Evolutionary conservation across 2,888 invertebrate species (phyloP), one percentile per base, ranked within the genome.

Genomic region (Clepsis dumicolana): DNA sequence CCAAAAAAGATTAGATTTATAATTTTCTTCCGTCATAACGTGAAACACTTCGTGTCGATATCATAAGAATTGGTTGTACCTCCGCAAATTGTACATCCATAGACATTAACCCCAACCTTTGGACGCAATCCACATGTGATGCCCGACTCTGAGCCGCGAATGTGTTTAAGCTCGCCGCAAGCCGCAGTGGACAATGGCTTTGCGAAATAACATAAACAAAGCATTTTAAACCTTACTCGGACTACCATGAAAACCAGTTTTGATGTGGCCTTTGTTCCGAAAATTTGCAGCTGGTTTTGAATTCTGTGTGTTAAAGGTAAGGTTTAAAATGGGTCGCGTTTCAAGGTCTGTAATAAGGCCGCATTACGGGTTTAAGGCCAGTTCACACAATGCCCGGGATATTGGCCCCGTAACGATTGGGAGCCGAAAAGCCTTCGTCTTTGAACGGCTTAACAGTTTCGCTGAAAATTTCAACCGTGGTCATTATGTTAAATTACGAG

Each of bases 351-450:
- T 62, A 66, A 53, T 54, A 53, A 65, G 60, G 56, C 16, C 50
- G 25, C 18, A 59, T 25, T 59, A 38, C 4, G 21, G 41, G 59
- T 41, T 57, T 57, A 25, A 10, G 25, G 59, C 41, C 59, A 41
- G 59, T 59, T 25, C 44, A 56, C 54, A 66, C 66, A 67, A 67
- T 56, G 44, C 38, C 38, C 25, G 35, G 52, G 59, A 57, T 53
- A 50, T 65, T 53, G 65, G 53, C 12, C 35, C 44, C 25, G 44
- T 35, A 65, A 66, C 44, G 66, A 60, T 65, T 41, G 53, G 16
- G 12, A 14, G 25, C 61, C 53, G 61, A 67, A 62, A 62, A 53
- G 54, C 59, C 29, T 18, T 21, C 62, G 56, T 53, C 38, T 59
- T 62, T 54, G 18, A 32, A 59, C 57, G 14, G 50, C 57, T 59